phyloP scores from a whole-genome alignment of 2,797 vertebrate genomes.

The Pangasius krempfi region DNA sequence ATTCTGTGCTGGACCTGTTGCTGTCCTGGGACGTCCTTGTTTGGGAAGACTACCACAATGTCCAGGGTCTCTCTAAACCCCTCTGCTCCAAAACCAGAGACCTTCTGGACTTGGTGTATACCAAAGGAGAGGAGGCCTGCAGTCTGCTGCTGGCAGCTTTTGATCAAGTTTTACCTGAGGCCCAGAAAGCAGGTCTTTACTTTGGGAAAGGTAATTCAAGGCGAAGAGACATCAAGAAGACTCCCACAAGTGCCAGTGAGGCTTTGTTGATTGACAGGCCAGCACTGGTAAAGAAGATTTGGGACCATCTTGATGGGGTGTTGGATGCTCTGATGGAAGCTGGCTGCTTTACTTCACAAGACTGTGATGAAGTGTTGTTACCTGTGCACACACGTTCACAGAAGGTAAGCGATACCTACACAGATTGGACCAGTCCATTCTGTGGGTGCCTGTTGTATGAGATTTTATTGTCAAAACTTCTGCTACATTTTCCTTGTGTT shows the following conservation, averaged over 20 bases:
- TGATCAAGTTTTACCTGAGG: constrained; percentile 68
- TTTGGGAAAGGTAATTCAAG: constrained; percentile 47
- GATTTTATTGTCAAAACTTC: not conserved
- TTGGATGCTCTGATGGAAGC: constrained; percentile 67
- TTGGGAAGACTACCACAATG: constrained; percentile 83
- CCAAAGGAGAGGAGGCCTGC: constrained; percentile 76
- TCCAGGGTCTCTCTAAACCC: constrained; percentile 67
- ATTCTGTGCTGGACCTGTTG: constrained; percentile 80
- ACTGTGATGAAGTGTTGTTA: constrained; percentile 77
- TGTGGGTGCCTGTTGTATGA: not conserved
- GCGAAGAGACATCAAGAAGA: constrained; percentile 33
- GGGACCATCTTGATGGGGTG: constrained; percentile 67
- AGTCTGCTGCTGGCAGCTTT: constrained; percentile 70
- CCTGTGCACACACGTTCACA: constrained; percentile 80
- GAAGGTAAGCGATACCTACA: constrained; percentile 72
- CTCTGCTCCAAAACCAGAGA: constrained; percentile 72
- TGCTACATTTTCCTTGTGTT: not conserved
- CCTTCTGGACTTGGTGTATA: constrained; percentile 77
- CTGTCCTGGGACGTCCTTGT: constrained; percentile 75
- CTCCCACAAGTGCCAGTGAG: constrained; percentile 49
- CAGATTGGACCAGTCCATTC: not conserved
- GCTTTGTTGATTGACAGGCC: constrained; percentile 74
- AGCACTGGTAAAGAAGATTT: constrained; percentile 71
- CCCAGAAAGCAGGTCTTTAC: constrained; percentile 53
- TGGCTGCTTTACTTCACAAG: constrained; percentile 73